phyloP scores from a whole-genome alignment of 1,140 invertebrate genomes.

The Eumaeus atala region DNA sequence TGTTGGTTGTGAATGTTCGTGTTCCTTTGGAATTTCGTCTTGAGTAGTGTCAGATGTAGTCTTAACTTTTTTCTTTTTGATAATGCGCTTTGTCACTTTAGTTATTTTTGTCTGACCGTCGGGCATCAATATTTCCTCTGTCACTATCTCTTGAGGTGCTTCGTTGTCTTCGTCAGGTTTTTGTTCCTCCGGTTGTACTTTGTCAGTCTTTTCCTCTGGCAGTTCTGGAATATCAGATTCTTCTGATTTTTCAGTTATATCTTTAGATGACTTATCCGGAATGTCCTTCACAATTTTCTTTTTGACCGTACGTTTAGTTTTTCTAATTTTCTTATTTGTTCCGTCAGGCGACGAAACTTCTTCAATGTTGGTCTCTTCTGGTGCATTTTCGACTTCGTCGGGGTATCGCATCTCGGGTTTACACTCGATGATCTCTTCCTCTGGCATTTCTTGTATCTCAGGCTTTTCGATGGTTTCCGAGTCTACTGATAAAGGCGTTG shows the following conservation, averaged over 20 bases:
- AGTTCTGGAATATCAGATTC: no score
- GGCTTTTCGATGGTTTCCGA: background rate
- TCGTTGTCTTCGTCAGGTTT: background rate
- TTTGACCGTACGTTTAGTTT: slow-evolving; percentile 56
- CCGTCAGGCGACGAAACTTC: slow-evolving; percentile 24
- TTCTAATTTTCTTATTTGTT: slow-evolving; percentile 43
- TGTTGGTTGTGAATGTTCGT: no score
- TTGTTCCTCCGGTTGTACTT: background rate
- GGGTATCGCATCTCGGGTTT: background rate
- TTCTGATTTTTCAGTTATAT: no score
- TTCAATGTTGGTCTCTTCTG: slow-evolving; percentile 2
- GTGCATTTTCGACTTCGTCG: background rate
- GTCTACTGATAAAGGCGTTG: background rate
- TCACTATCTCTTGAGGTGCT: slow-evolving; percentile 7
- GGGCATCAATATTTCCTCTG: slow-evolving; percentile 1
- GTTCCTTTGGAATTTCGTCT: no score
- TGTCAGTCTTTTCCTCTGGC: slow-evolving; percentile 22
- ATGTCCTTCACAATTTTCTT: slow-evolving; percentile 58
- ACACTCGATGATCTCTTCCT: background rate
- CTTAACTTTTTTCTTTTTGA: slow-evolving; percentile 60
- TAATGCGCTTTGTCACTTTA: slow-evolving; percentile 51
- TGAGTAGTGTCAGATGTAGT: slow-evolving; percentile 41
- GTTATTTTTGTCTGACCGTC: slow-evolving; percentile 47
- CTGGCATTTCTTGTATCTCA: slow-evolving; percentile 6
- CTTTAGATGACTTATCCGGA: slow-evolving; percentile 24